Conservation (phyloP, 2,888 invertebrate genomes). For the Pristionchus arcanus region DNA sequence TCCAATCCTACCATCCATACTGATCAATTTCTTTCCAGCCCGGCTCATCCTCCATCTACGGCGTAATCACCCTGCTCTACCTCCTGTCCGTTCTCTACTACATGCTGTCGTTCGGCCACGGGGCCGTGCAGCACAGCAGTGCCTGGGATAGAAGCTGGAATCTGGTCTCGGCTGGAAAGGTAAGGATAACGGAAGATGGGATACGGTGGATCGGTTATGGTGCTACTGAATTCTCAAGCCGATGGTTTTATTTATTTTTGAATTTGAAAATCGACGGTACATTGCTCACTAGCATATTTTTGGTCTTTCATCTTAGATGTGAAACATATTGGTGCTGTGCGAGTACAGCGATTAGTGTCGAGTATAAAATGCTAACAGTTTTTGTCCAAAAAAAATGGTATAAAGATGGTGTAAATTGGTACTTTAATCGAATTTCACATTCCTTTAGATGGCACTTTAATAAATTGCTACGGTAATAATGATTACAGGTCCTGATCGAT, state of each 20-base stretch:
- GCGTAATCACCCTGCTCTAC: constrained; percentile 68
- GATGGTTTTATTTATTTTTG: no score
- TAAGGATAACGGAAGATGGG: background rate
- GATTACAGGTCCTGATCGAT: constrained; percentile 60
- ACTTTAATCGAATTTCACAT: constrained; percentile 55
- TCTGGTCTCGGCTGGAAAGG: constrained; percentile 66
- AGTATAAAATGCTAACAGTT: no score
- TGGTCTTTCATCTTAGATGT: no score
- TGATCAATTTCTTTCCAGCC: background rate
- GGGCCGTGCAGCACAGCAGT: constrained; percentile 63
- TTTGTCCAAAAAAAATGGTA: no score
- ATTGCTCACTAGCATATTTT: no score
- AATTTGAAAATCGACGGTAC: no score
- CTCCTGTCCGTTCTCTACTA: constrained; percentile 67
- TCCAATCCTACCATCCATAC: background rate
- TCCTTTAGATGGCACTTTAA: no score
- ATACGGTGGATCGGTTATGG: background rate
- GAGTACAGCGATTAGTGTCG: no score
- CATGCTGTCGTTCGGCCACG: constrained; percentile 66
- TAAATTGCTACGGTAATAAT: no score
- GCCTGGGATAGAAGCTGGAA: constrained; percentile 65
- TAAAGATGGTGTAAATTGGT: no score
- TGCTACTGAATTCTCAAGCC: no score
- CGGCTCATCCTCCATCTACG: constrained; percentile 57
- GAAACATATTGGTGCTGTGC: no score